phyloP scores from a whole-genome alignment of 2,113 vertebrate genomes.

The Dromiciops gliroides region DNA sequence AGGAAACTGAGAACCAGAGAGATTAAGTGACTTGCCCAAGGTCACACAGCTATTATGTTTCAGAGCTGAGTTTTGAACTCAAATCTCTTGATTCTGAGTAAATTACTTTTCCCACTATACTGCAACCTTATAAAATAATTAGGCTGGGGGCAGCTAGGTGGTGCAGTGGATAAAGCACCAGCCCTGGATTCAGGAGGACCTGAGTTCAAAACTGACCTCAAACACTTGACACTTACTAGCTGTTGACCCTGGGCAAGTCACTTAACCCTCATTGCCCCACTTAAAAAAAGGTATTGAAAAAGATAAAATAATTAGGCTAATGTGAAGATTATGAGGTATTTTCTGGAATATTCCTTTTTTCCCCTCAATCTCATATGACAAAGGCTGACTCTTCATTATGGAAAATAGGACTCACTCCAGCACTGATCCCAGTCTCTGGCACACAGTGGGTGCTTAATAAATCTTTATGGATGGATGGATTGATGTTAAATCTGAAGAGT shows the following conservation, averaged over 20 bases:
- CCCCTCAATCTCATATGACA: not conserved
- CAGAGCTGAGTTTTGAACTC: not conserved
- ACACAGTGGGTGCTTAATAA: not conserved
- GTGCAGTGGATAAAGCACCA: too few relatives aligned
- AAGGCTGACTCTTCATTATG: not conserved
- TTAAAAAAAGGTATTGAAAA: too few relatives aligned
- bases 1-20: not conserved
- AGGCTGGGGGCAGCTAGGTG: too few relatives aligned
- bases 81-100: not conserved
- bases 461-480: not conserved
- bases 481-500: not conserved
- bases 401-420: not conserved
- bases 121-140: not conserved
- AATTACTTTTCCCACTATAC: not conserved
- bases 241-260: too few relatives aligned
- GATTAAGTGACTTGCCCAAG: not conserved
- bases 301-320: not conserved
- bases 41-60: not conserved
- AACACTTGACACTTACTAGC: too few relatives aligned
- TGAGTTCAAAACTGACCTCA: too few relatives aligned
- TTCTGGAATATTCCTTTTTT: not conserved
- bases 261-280: too few relatives aligned
- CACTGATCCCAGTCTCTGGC: not conserved
- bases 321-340: not conserved
- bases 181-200: too few relatives aligned